phyloP scores from a whole-genome alignment of 2,888 invertebrate species.

The Artemia sinica region DNA sequence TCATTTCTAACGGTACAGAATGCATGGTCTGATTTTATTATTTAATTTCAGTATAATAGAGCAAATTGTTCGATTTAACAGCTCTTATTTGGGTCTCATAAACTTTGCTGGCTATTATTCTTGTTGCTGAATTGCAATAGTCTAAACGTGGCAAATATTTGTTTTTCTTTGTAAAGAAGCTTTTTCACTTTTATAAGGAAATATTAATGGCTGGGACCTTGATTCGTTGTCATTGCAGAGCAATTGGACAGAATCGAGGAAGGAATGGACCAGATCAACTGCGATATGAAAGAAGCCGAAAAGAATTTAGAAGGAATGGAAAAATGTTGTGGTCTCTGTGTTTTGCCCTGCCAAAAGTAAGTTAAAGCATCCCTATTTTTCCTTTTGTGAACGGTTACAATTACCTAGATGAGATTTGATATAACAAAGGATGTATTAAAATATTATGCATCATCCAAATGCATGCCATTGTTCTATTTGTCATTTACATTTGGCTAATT shows the following conservation, averaged over 20 bases:
- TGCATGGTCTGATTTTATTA: too few species aligned
- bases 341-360: conserved; percentile 95
- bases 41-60: too few species aligned
- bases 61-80: too few species aligned
- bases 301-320: conserved; percentile 99
- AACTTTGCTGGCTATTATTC: too few species aligned
- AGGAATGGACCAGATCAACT: conserved; percentile 99
- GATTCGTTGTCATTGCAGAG: conserved; percentile 41
- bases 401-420: too few species aligned
- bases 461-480: too few species aligned
- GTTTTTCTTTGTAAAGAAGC: not conserved
- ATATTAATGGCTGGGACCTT: conserved; percentile 12
- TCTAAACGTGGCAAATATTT: not conserved
- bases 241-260: conserved; percentile 99
- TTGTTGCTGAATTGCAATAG: not conserved
- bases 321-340: conserved; percentile 97
- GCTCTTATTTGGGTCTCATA: too few species aligned
- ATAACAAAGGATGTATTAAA: too few species aligned
- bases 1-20: too few species aligned
- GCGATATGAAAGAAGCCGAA: conserved; percentile 98
- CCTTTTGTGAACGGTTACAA: too few species aligned
- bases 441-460: too few species aligned
- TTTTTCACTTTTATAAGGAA: not conserved
- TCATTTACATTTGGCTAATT: too few species aligned
- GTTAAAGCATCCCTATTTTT: conserved; percentile 27